Conservation (phyloP, 92 coral and sea anemone genomes). For the Porites evermanni region DNA sequence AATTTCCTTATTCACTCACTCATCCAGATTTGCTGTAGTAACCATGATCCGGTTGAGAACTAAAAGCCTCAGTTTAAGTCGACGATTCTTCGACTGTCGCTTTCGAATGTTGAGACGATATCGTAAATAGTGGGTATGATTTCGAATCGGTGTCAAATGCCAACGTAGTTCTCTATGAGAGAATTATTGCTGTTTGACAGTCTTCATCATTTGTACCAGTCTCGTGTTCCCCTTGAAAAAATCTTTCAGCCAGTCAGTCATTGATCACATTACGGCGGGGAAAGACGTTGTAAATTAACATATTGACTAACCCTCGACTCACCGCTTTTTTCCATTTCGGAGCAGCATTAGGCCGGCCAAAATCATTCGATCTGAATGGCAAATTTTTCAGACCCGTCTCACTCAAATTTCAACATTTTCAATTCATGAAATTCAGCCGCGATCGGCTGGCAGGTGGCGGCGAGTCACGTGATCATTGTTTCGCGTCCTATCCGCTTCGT, state of each 20-base stretch:
- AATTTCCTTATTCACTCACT: conserved; percentile 31
- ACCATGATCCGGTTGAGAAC: conserved; percentile 9
- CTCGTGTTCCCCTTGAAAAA: conserved; percentile 1
- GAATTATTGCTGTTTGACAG: conserved; percentile 7
- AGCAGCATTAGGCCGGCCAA: conserved; percentile 75
- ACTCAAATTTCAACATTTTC: conserved; percentile 69
- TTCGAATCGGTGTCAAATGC: conserved; percentile 52
- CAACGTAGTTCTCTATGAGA: conserved; percentile 44
- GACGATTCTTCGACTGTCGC: conserved; percentile 13
- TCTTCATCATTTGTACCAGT: conserved; percentile 30
- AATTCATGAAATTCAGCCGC: conserved; percentile 68
- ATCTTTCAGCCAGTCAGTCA: background rate
- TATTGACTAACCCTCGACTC: conserved; percentile 19
- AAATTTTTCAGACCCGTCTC: conserved; percentile 37
- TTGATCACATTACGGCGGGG: background rate
- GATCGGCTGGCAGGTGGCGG: conserved; percentile 76
- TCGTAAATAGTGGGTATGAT: background rate
- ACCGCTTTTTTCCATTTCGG: conserved; percentile 81
- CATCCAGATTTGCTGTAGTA: background rate
- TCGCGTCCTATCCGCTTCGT: conserved; percentile 48
- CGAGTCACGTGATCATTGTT: conserved; percentile 75
- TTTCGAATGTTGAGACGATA: conserved; percentile 13
- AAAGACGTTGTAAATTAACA: background rate
- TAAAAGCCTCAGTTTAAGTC: background rate
- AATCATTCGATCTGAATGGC: conserved; percentile 52